These are phyloP conservation scores for Adineta ricciae DNA, from an alignment of 2,888 invertebrate species.

Conservation along the genomic window DNA sequence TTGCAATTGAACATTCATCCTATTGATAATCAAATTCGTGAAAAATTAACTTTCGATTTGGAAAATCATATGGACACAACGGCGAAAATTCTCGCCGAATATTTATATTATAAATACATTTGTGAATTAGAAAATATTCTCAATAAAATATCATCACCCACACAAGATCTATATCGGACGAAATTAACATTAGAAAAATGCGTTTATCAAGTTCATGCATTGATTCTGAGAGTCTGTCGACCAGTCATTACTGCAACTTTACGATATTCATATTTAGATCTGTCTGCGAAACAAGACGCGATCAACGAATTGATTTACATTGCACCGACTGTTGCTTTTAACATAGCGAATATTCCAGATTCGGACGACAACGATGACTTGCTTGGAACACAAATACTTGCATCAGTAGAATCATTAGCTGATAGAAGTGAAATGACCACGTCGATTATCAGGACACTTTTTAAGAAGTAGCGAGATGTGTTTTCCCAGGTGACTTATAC, in stretches of 20 bases:
- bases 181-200: not conserved
- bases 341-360: not conserved
- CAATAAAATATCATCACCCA: not conserved
- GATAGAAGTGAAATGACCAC: too few species aligned
- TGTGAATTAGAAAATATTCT: not conserved
- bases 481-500: too few species aligned
- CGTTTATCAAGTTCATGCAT: too few species aligned
- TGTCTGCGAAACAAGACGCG: not conserved
- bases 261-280: not conserved
- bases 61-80: not conserved
- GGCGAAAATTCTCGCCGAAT: not conserved
- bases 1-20: not conserved
- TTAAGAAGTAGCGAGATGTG: too few species aligned
- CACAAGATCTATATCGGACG: not conserved
- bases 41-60: not conserved
- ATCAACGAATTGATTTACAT: not conserved
- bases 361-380: too few species aligned
- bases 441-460: too few species aligned
- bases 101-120: not conserved
- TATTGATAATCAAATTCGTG: not conserved
- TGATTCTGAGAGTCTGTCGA: not conserved
- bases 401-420: too few species aligned
- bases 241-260: not conserved
- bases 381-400: too few species aligned
- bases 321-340: not conserved